phyloP scores from a whole-genome alignment of 2,113 vertebrate genomes.

The Oncorhynchus clarkii region DNA sequence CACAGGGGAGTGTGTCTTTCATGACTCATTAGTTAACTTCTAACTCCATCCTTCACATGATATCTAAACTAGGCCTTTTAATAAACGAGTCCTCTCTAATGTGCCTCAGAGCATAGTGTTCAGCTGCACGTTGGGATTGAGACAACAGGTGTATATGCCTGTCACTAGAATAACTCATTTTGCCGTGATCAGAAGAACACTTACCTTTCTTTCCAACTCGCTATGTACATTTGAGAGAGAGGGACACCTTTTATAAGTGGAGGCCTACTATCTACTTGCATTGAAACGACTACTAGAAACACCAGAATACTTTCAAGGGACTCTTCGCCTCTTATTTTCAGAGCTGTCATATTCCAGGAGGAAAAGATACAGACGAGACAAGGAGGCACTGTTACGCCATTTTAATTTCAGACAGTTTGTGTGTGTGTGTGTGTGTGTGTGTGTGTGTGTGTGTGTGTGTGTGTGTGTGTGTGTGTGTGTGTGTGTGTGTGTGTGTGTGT shows the following conservation, averaged over 20 bases:
- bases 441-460: too few relatives aligned
- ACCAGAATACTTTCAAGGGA: neutral
- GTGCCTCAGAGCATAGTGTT: neutral
- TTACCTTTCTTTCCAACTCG: neutral
- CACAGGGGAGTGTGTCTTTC: neutral
- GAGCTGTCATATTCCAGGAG: neutral
- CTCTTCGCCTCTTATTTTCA: conserved; percentile 1
- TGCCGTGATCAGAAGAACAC: neutral
- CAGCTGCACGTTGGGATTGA: neutral
- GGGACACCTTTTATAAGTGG: neutral
- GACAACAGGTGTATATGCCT: neutral
- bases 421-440: too few relatives aligned
- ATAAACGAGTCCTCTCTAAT: neutral
- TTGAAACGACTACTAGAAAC: conserved; percentile 10
- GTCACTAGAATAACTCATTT: neutral
- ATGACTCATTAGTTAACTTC: neutral
- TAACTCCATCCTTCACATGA: neutral
- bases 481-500: too few relatives aligned
- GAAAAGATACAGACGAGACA: neutral
- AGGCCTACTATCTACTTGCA: neutral
- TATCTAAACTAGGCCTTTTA: neutral
- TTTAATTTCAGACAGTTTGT: neutral
- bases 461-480: too few relatives aligned
- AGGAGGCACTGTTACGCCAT: neutral
- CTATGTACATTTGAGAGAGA: neutral